Evolutionary conservation across 2,113 vertebrate genomes (phyloP).

Genomic region (Pangasianodon gigas): DNA sequence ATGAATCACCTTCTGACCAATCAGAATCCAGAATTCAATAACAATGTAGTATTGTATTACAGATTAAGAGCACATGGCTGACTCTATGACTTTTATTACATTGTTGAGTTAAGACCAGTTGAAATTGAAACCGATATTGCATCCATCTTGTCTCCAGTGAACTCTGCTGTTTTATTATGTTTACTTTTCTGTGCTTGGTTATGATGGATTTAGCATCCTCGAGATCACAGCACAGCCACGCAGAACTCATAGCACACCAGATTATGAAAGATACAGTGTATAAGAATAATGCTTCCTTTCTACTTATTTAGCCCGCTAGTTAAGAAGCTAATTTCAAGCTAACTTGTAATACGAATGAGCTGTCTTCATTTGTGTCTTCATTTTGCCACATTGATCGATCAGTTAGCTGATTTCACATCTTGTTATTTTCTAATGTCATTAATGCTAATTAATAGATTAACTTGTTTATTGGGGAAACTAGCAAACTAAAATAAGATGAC

Average conservation of each 20-base stretch:
- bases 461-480: neutral
- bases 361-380: neutral
- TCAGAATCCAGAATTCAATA: neutral
- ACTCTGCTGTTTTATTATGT: slow-evolving; percentile 9
- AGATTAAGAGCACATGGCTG: neutral
- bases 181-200: slow-evolving; percentile 5
- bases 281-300: neutral
- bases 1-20: neutral
- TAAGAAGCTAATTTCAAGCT: neutral
- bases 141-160: slow-evolving; percentile 11
- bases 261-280: neutral
- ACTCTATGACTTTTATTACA: neutral
- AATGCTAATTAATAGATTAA: neutral
- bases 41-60: neutral
- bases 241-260: neutral
- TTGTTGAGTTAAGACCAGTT: neutral
- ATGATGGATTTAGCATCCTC: neutral
- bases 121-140: neutral
- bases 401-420: neutral
- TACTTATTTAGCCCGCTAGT: neutral
- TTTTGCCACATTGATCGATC: neutral
- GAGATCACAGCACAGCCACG: neutral
- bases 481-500: neutral
- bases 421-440: neutral
- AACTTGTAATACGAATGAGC: neutral